Evolutionary conservation across 2,797 vertebrate species (phyloP), one percentile per base, ranked within the genome.

Genomic region (Helicolenus hilgendorfi): DNA sequence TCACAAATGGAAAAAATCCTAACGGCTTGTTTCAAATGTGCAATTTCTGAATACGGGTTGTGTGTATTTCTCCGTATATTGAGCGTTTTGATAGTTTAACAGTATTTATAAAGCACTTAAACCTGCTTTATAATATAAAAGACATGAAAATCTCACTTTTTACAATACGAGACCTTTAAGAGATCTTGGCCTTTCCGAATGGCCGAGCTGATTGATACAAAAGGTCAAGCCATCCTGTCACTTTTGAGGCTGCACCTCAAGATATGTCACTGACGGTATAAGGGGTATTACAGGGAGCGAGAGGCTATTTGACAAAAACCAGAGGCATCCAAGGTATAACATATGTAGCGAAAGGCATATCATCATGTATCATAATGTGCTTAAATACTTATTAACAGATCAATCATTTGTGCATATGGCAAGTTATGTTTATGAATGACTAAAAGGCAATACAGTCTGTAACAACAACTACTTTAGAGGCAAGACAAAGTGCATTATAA

Each of bases 401-500:
- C 4, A 1, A 72, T 86, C 26, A 29, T 78, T 62, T 92, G 31
- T 78, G 75, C 36, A 89, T 68, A 70, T 72, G 24, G 18, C n/a
- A 72, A 24, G 7, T 31, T 22, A 72, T 83, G 29, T 76, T 24
- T 22, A 27, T 62, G 3, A 82, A 72, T 67, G 27, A 65, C 10
- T 24, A 64, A 79, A 88, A 55, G 38, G 72, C 60, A 79, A 36
- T 33, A 71, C 26, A 64, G 72, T 82, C 29, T 73, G 83, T 86
- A 90, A 94, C 84, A 89, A 35, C 13, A 73, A 60, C 33, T 41
- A 75, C 67, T 79, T 83, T 5, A 81, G 31, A 81, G 71, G 69
- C 56, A 90, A 84, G 49, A 77, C 53, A 71, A 87, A 72, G 79
- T 75, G 84, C 56, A 22, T 82, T 85, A 58, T 89, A 82, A 82